Percentiles rank a stretch among this genome's conserved stretches.
These are phyloP conservation scores for Aleiodes sp. DNA, from an alignment of 1,140 invertebrate genomes.

Conservation along the genomic window DNA sequence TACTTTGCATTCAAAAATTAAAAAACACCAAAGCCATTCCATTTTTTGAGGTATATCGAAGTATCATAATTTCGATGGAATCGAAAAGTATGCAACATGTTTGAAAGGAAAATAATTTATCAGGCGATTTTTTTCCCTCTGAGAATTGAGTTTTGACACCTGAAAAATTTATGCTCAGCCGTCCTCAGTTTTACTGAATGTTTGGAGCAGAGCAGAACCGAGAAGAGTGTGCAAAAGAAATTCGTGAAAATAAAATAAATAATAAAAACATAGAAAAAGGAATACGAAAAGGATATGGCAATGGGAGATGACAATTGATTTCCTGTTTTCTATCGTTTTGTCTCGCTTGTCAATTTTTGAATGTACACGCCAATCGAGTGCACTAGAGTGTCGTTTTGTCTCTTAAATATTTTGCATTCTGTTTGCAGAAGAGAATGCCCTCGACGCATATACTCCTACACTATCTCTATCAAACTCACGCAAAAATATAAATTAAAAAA, in stretches of 20 bases:
- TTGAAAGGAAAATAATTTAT: slow-evolving; percentile 1
- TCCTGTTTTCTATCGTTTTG: background rate
- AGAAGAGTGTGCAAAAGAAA: background rate
- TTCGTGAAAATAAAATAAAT: background rate
- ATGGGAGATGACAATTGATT: slow-evolving; percentile 15
- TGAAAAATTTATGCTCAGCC: background rate
- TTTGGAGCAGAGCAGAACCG: background rate
- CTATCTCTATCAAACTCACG: too few relatives aligned
- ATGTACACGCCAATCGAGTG: background rate
- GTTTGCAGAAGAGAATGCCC: background rate
- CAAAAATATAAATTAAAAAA: too few relatives aligned
- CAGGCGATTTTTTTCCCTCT: background rate
- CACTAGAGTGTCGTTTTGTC: background rate
- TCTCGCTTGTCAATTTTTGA: background rate
- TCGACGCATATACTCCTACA: background rate
- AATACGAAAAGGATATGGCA: background rate
- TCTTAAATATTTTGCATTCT: background rate
- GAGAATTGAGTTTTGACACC: slow-evolving; percentile 7
- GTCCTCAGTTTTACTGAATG: background rate
- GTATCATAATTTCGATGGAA: too few relatives aligned
- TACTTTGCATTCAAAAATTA: background rate
- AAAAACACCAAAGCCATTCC: background rate
- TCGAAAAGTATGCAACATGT: too few relatives aligned
- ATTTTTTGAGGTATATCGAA: background rate
- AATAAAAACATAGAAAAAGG: background rate